These are phyloP conservation scores for Syrista parreyssii DNA, from an alignment of 2,888 invertebrate species.

Conservation along the genomic window DNA sequence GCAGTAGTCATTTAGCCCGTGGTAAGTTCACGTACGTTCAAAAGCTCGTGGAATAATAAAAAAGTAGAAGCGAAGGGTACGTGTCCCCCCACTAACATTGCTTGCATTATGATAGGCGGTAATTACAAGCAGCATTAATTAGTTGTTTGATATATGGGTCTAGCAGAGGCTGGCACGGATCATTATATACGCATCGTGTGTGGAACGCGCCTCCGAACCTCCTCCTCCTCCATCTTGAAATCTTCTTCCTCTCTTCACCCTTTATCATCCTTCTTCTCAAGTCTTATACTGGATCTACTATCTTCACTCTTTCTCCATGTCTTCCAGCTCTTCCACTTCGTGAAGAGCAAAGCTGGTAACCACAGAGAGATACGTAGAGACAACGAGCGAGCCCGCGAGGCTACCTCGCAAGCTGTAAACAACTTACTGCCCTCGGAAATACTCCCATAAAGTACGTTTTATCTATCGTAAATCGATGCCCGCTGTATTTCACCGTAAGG, in stretches of 20 bases:
- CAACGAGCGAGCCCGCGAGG: constrained; percentile 21
- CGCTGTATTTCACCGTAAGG: constrained; percentile 58
- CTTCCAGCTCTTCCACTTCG: constrained; percentile 15
- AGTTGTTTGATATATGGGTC: constrained; percentile 57
- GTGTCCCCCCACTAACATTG: constrained; percentile 12
- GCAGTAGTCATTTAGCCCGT: constrained; percentile 16
- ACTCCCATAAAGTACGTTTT: constrained; percentile 65
- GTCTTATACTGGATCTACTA: not conserved
- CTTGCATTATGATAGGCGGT: constrained; percentile 52
- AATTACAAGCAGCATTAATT: constrained; percentile 60
- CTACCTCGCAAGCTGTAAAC: constrained; percentile 53
- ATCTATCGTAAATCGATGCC: constrained; percentile 65
- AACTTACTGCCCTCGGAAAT: constrained; percentile 57
- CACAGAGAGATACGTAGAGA: not conserved
- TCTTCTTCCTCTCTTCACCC: constrained; percentile 20
- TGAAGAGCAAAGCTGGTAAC: not conserved
- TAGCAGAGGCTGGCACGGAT: constrained; percentile 43
- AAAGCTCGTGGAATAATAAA: constrained; percentile 6
- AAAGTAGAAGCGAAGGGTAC: not conserved
- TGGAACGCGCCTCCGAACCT: constrained; percentile 16
- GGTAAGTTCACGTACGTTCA: not conserved
- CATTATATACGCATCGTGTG: constrained; percentile 47
- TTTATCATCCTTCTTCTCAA: constrained; percentile 18
- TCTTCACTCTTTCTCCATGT: constrained; percentile 19
- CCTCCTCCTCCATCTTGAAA: constrained; percentile 13